These are phyloP conservation scores for Diaperis boleti DNA, from an alignment of 2,888 invertebrate genomes.

Conservation along the genomic window DNA sequence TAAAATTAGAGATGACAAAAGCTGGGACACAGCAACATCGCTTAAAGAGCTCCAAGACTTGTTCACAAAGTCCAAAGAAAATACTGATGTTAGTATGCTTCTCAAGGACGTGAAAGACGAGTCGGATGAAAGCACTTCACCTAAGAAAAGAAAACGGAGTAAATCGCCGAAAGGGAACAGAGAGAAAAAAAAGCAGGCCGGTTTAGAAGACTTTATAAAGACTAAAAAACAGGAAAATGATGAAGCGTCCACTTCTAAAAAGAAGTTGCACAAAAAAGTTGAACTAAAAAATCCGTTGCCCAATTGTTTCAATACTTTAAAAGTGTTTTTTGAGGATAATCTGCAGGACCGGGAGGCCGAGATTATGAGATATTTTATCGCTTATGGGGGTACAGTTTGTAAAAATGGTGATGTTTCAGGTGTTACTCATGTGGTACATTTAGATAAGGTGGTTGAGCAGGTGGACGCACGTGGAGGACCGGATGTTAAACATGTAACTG, in stretches of 20 bases:
- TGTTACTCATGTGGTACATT: conserved; percentile 65
- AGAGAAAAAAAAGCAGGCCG: background rate
- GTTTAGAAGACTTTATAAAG: conserved; percentile 1
- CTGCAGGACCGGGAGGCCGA: conserved; percentile 57
- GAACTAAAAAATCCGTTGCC: conserved; percentile 65
- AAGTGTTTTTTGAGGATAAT: conserved; percentile 62
- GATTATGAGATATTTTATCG: conserved; percentile 73
- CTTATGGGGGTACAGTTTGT: conserved; percentile 70
- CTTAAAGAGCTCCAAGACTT: conserved; percentile 79
- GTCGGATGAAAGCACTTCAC: background rate
- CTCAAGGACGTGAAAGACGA: conserved; percentile 52
- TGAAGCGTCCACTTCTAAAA: background rate
- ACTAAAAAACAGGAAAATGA: background rate
- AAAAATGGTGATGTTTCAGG: conserved; percentile 53
- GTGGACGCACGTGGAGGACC: background rate
- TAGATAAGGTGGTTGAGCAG: conserved; percentile 45
- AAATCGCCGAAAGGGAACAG: background rate
- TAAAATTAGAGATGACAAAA: conserved; percentile 85
- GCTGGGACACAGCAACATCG: conserved; percentile 86
- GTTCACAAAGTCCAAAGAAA: conserved; percentile 77
- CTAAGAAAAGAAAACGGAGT: conserved; percentile 13
- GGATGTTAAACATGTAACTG: conserved; percentile 59
- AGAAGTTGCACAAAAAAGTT: conserved; percentile 23
- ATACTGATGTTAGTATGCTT: conserved; percentile 71
- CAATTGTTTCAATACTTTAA: conserved; percentile 67